Evolutionary conservation across 2,113 vertebrate genomes (phyloP).

Genomic region (Seriola aureovittata): DNA sequence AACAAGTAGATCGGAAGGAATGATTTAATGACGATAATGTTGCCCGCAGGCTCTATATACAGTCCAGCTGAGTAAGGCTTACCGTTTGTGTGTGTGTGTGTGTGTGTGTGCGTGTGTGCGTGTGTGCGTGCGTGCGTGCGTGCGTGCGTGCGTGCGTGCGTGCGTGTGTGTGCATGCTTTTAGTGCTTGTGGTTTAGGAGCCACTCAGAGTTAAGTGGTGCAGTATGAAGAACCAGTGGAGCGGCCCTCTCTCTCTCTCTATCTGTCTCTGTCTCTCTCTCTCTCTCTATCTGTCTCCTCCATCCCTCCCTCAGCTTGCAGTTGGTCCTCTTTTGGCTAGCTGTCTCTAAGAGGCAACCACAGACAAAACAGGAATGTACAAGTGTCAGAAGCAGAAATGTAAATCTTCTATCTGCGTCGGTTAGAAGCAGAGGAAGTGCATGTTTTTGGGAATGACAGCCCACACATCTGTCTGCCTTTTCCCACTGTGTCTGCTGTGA

Average conservation of each 20-base stretch:
- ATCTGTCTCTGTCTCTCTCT: constrained; percentile 12
- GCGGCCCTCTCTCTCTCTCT: not conserved
- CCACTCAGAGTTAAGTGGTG: constrained; percentile 57
- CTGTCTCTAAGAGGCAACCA: constrained; percentile 6
- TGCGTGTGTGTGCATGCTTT: constrained; percentile 16
- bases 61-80: constrained; percentile 26
- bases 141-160: not conserved
- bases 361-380: not conserved
- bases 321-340: not conserved
- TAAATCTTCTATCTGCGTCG: constrained; percentile 1
- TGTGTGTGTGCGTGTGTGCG: constrained; percentile 15
- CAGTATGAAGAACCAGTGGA: constrained; percentile 28
- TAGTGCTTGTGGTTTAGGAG: constrained; percentile 57
- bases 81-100: constrained; percentile 5
- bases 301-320: constrained; percentile 7
- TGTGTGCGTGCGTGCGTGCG: constrained; percentile 5
- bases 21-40: constrained; percentile 27
- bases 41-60: constrained; percentile 16
- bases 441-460: constrained; percentile 55
- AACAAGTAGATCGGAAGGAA: constrained; percentile 9
- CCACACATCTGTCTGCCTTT: constrained; percentile 50
- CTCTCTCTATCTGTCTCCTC: not conserved
- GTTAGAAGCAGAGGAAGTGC: constrained; percentile 19
- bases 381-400: constrained; percentile 5
- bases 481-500: constrained; percentile 36